Base-by-base conservation (phyloP, 2,113 vertebrate genomes). In the Indicator maculatus region DNA sequence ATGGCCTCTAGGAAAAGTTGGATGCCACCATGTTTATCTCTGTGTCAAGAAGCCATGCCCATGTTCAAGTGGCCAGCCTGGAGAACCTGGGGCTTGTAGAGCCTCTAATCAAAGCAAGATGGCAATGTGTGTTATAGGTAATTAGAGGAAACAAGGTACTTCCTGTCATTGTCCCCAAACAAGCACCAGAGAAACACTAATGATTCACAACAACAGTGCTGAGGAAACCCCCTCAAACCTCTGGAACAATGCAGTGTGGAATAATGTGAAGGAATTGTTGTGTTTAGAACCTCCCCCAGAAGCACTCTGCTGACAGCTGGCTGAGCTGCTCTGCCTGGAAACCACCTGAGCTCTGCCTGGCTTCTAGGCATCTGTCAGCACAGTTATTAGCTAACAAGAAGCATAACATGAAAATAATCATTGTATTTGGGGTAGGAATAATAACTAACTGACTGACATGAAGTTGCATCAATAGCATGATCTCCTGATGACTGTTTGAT, bases 331-430 rank as follows among this genome's bases (percentile, higher is more conserved):
- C 56, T 96, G 88, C 91, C 72, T 95, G 94, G 96, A 94, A 95
- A 93, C 65, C 76, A 91, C 89, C 94, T 91, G 91, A 95, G 83
- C 53, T 13, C 33, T 75, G 76, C 79, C 30, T 89, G 88, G 53
- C 86, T 93, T 86, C 72, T 93, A 90, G 65, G 90, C 79, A 88
- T 94, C 93, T 95, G 89, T 95, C 94, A 83, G 76, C 88, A 91
- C 91, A 88, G 72, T 83, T 91, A 81, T 95, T 95, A 94, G 82
- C 70, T 95, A 85, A 74, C 93, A 95, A 88, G 47, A 95, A 81
- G 76, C 50, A 50, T 69, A 94, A 90, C 89, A 91, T 88, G 58
- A 93, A 95, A 95, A 96, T 93, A 91, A 93, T 93, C 1, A 0
- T 92, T 93, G 31, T 94, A 7, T 86, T 94, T 89, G 86, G 27